Conservation (phyloP, 2,113 vertebrate genomes). For the Tachycineta bicolor region DNA sequence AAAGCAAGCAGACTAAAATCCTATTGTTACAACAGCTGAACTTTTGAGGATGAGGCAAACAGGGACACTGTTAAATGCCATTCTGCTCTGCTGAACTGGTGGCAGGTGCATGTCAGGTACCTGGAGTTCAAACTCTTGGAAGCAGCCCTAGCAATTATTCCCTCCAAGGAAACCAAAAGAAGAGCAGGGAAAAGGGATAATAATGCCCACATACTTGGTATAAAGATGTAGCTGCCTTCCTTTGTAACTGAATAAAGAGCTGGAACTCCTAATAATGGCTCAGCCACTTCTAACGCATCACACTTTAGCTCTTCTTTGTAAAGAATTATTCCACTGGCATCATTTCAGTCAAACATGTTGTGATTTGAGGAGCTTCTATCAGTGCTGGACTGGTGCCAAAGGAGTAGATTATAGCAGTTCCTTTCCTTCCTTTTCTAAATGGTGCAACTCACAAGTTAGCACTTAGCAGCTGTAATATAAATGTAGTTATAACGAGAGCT, state of each 20-base stretch:
- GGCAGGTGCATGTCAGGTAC: background rate
- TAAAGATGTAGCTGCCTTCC: background rate
- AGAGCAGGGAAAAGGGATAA: background rate
- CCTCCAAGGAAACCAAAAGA: background rate
- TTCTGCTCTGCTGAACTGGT: background rate
- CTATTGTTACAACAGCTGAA: background rate
- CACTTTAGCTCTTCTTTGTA: background rate
- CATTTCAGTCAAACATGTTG: conserved; percentile 41
- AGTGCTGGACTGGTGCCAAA: conserved; percentile 31
- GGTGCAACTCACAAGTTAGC: conserved; percentile 25
- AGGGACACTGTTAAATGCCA: background rate
- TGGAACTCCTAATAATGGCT: background rate
- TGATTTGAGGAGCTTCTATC: conserved; percentile 30
- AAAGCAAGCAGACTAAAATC: background rate
- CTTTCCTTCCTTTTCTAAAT: conserved; percentile 20
- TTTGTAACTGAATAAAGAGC: conserved; percentile 28
- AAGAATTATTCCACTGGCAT: conserved; percentile 16
- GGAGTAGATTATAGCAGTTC: background rate
- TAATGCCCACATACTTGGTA: background rate
- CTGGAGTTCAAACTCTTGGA: background rate
- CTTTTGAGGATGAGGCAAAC: background rate
- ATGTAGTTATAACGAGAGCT: background rate
- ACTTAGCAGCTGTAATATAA: background rate
- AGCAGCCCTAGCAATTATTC: conserved; percentile 25
- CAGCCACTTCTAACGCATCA: background rate